phyloP scores from a whole-genome alignment of 2,888 invertebrate genomes.

The Nomada goodeniana region DNA sequence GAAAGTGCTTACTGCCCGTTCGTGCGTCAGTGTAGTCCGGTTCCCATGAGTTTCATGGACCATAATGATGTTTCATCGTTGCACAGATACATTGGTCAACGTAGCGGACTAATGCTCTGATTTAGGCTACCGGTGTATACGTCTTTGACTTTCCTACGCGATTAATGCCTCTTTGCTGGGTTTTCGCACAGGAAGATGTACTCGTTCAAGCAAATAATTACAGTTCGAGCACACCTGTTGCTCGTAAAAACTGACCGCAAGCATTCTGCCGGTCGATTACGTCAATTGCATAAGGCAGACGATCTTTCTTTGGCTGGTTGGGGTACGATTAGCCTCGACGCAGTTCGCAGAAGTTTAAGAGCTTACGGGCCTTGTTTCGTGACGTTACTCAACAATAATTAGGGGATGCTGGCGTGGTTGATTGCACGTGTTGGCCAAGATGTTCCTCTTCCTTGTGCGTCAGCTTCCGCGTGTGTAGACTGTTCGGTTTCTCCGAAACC shows the following conservation, averaged over 20 bases:
- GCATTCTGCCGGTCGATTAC: constrained; percentile 23
- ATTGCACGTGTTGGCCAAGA: constrained; percentile 20
- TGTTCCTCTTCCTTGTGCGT: constrained; percentile 14
- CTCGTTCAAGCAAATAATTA: constrained; percentile 23
- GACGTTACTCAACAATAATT: constrained; percentile 26
- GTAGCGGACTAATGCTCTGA: constrained; percentile 51
- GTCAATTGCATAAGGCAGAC: constrained; percentile 31
- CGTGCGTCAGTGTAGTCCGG: constrained; percentile 13
- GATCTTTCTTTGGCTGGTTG: background rate
- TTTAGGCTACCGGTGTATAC: constrained; percentile 48
- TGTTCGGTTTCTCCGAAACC: background rate
- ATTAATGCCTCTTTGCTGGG: background rate
- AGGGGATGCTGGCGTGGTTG: constrained; percentile 8
- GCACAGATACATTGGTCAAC: constrained; percentile 39
- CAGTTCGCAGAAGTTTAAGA: background rate
- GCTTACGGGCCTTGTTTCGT: background rate
- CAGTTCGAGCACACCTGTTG: background rate
- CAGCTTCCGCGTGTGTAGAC: constrained; percentile 19
- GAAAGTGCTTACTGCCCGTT: background rate
- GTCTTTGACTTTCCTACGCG: constrained; percentile 3
- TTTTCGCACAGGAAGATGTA: constrained; percentile 26
- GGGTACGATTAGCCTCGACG: constrained; percentile 10
- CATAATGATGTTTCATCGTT: constrained; percentile 12
- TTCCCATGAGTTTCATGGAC: constrained; percentile 66
- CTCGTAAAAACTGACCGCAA: constrained; percentile 22